These are phyloP conservation scores for Pteria penguin DNA, from an alignment of 2,888 invertebrate genomes.

Conservation along the genomic window DNA sequence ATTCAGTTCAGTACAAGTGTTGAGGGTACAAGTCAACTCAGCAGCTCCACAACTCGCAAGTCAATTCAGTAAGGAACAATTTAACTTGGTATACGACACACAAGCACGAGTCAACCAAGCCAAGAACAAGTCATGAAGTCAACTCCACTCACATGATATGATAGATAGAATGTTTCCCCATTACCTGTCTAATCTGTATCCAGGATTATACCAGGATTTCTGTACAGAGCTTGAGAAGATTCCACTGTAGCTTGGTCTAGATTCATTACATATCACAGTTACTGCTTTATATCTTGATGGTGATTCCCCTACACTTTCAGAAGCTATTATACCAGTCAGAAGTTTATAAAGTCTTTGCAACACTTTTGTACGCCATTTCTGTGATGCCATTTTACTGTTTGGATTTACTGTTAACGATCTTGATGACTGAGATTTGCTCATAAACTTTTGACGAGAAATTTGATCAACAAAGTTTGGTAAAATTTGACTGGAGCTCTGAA, in stretches of 20 bases:
- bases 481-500: slow-evolving; percentile 86
- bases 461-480: slow-evolving; percentile 90
- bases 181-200: background rate
- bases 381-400: slow-evolving; percentile 86
- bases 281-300: background rate
- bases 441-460: slow-evolving; percentile 84
- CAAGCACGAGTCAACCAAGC: too few relatives aligned
- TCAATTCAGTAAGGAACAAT: too few relatives aligned
- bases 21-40: too few relatives aligned
- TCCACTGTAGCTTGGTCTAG: background rate
- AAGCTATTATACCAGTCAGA: slow-evolving; percentile 72
- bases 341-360: slow-evolving; percentile 84
- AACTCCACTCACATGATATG: too few relatives aligned
- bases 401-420: slow-evolving; percentile 87
- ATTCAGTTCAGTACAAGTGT: too few relatives aligned
- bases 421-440: slow-evolving; percentile 73
- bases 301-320: background rate
- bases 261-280: background rate
- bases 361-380: slow-evolving; percentile 90
- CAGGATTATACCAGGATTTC: slow-evolving; percentile 6
- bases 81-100: too few relatives aligned
- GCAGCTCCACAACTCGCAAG: too few relatives aligned
- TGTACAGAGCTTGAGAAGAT: slow-evolving; percentile 4
- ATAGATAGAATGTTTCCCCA: too few relatives aligned
- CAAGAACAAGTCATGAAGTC: too few relatives aligned